Evolutionary conservation across 1,140 invertebrate species (phyloP), one percentile per base, ranked within the genome.

Genomic region (Zaprionus inermis): DNA sequence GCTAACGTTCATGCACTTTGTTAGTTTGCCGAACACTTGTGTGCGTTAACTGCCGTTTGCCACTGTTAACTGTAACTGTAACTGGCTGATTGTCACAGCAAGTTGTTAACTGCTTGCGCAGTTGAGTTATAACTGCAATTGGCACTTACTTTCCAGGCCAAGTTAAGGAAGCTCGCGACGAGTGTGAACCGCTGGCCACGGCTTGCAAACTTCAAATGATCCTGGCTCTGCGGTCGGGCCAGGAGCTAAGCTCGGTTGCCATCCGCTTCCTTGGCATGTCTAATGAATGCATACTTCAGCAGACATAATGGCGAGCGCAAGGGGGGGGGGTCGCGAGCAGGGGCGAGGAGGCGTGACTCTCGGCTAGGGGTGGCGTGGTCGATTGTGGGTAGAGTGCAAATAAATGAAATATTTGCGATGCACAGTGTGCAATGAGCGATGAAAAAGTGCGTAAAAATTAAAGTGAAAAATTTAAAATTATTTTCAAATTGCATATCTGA

Each of bases 321-420:
- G 44, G 36, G 18, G 20, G 5, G 16, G 11, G 38, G 1, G 12
- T 0, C 32, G 49, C n/a, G 20, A 5, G 22, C 11, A 24, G 3
- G 12, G 0, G 32, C 6, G 12, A 18, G 28, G 59, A 9, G 59
- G 44, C 46, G 16, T 57, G 38, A 57, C 46, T 32, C 57, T 22
- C 34, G 34, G 32, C 44, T 51, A 16, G 58, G 49, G 34, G 36
- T 32, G 44, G 65, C 46, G 68, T 11, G 36, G 65, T 56, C 67
- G 38, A 72, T 81, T 76, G 74, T 61, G 73, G 51, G 41, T 59
- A 34, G 61, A 51, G 24, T 34, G 65, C 61, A 76, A 86, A 90
- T 90, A 86, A 83, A 79, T 90, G 79, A 85, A 90, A 90, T 90
- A 78, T 86, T 90, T 90, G 70, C 67, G 57, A 24, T 49, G 72